Conservation (phyloP, 2,888 invertebrate species). For the Neoscelio sp. region DNA sequence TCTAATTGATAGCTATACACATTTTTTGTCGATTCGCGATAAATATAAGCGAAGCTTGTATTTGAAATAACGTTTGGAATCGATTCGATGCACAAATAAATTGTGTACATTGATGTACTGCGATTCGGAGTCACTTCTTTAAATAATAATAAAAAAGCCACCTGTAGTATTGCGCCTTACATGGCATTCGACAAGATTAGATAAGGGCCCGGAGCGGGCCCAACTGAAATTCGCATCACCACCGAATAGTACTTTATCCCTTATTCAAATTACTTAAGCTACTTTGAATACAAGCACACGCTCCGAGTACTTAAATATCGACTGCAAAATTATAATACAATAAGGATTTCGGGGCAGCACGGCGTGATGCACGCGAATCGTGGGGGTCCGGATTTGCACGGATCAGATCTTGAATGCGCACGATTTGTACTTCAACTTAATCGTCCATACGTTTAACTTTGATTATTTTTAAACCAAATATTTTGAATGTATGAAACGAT, state of each 20-base stretch:
- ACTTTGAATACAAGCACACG: conserved; percentile 78
- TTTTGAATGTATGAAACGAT: conserved; percentile 49
- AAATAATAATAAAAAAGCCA: conserved; percentile 77
- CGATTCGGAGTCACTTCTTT: conserved; percentile 70
- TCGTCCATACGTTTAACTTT: conserved; percentile 40
- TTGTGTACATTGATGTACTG: conserved; percentile 25
- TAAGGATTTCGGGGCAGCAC: conserved; percentile 75
- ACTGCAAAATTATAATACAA: conserved; percentile 79
- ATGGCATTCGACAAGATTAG: conserved; percentile 78
- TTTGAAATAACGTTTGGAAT: too few species aligned
- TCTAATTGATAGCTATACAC: too few species aligned
- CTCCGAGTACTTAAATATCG: conserved; percentile 74
- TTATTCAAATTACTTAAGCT: conserved; percentile 80
- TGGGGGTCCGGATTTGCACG: conserved; percentile 55
- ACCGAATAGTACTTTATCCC: conserved; percentile 79
- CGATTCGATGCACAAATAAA: conserved; percentile 18
- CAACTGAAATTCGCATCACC: conserved; percentile 74
- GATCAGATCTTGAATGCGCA: conserved; percentile 55
- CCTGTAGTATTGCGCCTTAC: conserved; percentile 76
- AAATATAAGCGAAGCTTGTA: too few species aligned
- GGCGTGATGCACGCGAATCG: conserved; percentile 63
- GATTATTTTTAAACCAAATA: too few species aligned
- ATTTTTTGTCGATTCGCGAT: too few species aligned
- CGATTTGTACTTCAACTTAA: conserved; percentile 65
- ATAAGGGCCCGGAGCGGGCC: conserved; percentile 70